Evolutionary conservation across 2,113 vertebrate species (phyloP), one percentile per base, ranked within the genome.

Genomic region (Rhea pennata): DNA sequence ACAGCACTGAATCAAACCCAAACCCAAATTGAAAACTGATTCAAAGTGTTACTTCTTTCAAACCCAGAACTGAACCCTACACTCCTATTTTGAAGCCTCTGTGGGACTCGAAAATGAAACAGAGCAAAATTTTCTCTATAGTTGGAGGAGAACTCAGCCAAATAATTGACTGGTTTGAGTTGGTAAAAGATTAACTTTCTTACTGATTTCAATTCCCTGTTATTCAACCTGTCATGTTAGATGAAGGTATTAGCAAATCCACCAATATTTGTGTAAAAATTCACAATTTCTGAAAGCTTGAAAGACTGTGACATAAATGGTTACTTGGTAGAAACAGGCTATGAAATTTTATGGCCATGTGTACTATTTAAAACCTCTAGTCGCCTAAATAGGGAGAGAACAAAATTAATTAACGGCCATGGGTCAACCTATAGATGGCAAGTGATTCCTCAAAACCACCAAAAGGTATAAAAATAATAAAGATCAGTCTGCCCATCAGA

Each of bases 11-110:
- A 88, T 90, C 78, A 46, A 96, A 80, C 93, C 95, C 95, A 97
- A 97, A 92, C 72, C 87, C 78, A 96, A 95, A 96, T 85, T 96
- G 96, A 97, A 97, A 97, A 92, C 96, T 88, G 90, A 94, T 94
- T 94, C 91, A 88, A 77, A 91, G 66, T 96, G 74, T 90, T 96
- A 86, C 94, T 96, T 93, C 87, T 94, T 93, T 94, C 74, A 96
- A 80, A 94, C 36, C 36, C 90, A 86, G 78, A 93, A 90, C 50
- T 91, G 90, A 96, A 94, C 40, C 56, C 67, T 91, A 84, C 19
- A 74, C 67, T 96, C 46, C 83, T 39, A 76, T 87, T 96, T 96
- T 95, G 92, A 97, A 94, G 82, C 73, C 40, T 77, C 44, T 40
- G 14, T 73, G 33, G 22, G 82, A 90, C 64, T 86, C 67, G 90